Percentiles rank a stretch among this genome's conserved stretches.
phyloP scores from a whole-genome alignment of 2,888 invertebrate genomes.

The Ypsolopha scabrella region DNA sequence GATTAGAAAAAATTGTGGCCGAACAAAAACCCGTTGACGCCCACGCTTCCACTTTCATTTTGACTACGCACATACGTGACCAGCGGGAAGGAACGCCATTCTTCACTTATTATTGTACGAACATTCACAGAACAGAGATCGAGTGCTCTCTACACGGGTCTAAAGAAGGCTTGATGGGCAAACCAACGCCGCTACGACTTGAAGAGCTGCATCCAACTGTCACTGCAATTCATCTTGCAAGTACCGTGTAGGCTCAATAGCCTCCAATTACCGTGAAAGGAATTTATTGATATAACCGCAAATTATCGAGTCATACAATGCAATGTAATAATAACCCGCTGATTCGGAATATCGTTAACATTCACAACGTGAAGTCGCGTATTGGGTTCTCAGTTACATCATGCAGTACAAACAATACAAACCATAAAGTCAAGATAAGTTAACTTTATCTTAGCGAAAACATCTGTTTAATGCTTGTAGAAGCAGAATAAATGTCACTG shows the following conservation, averaged over 20 bases:
- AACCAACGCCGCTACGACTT: conserved; percentile 21
- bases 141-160: conserved; percentile 22
- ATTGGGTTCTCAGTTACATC: not conserved
- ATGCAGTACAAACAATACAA: conserved; percentile 3
- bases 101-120: conserved; percentile 32
- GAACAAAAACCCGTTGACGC: conserved; percentile 26
- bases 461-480: conserved; percentile 41
- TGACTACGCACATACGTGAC: conserved; percentile 49
- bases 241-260: conserved; percentile 27
- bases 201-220: conserved; percentile 43
- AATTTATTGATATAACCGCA: conserved; percentile 24
- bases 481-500: conserved; percentile 42
- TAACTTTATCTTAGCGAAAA: conserved; percentile 37
- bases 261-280: conserved; percentile 24
- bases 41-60: conserved; percentile 62
- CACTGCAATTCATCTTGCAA: conserved; percentile 34
- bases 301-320: conserved; percentile 8
- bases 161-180: conserved; percentile 22
- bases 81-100: conserved; percentile 39
- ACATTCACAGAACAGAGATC: conserved; percentile 27
- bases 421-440: conserved; percentile 3
- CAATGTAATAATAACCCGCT: not conserved
- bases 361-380: conserved; percentile 1
- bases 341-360: conserved; percentile 4
- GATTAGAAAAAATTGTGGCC: conserved; percentile 38